These are phyloP conservation scores for Grus americana DNA, from an alignment of 2,113 vertebrate species.

Conservation along the genomic window DNA sequence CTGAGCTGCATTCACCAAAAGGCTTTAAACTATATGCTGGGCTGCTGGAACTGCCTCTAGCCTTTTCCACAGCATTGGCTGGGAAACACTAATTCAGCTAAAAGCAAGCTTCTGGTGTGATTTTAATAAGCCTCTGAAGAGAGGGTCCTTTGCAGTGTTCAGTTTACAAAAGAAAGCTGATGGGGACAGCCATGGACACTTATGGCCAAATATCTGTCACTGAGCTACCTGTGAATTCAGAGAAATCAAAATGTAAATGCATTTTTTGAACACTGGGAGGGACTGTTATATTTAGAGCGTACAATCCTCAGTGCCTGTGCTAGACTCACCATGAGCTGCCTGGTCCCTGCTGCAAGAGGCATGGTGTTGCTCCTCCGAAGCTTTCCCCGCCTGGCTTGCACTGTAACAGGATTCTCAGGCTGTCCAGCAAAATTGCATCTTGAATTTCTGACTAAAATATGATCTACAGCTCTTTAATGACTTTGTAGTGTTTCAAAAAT, in stretches of 20 bases:
- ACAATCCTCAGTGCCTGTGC: background rate
- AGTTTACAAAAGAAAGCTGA: background rate
- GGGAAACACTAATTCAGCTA: background rate
- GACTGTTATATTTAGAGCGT: background rate
- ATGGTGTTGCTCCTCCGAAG: background rate
- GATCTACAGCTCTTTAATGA: background rate
- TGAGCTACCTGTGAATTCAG: background rate
- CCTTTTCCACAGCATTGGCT: background rate
- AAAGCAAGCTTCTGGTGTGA: background rate
- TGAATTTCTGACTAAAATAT: background rate
- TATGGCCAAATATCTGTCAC: background rate
- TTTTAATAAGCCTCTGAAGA: background rate
- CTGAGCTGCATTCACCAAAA: background rate
- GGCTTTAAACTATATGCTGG: background rate
- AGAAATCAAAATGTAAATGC: background rate
- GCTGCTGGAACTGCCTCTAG: background rate
- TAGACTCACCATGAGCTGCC: fast-evolving
- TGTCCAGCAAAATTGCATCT: background rate
- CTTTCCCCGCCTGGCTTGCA: background rate
- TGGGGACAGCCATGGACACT: background rate
- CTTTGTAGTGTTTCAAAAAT: background rate
- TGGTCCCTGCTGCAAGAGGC: background rate
- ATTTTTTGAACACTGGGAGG: background rate
- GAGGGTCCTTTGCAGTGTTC: background rate
- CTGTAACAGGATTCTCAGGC: background rate